Conservation (phyloP, 2,797 vertebrate genomes). For the Dryobates pubescens region DNA sequence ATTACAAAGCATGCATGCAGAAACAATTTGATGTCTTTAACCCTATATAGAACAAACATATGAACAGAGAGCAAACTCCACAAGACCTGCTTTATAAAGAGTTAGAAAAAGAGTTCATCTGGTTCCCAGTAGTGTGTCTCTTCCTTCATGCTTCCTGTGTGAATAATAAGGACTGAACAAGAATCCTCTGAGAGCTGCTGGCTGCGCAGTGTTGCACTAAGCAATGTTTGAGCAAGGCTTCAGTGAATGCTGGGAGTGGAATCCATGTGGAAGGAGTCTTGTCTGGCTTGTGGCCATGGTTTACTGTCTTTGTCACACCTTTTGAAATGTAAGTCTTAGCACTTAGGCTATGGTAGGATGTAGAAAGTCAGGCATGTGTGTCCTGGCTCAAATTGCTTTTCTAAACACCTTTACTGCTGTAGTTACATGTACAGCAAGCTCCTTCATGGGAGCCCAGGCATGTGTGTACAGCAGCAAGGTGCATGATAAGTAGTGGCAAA, state of each 20-base stretch:
- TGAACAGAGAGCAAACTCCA: not conserved
- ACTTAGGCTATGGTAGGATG: not conserved
- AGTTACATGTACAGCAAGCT: not conserved
- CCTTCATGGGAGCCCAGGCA: not conserved
- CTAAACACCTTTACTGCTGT: not conserved
- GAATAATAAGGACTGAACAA: not conserved
- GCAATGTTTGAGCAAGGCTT: not conserved
- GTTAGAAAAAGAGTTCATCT: not conserved
- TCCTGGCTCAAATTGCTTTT: conserved; percentile 20
- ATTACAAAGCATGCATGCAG: conserved; percentile 2
- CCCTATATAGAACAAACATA: not conserved
- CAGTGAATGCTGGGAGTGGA: not conserved
- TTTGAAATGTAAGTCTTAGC: conserved; percentile 3
- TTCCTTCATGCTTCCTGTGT: not conserved
- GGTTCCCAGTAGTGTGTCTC: not conserved
- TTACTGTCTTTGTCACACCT: conserved; percentile 27
- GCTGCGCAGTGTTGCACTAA: rapidly evolving
- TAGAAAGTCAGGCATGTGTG: not conserved
- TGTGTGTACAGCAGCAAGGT: not conserved
- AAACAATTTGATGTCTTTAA: conserved; percentile 41
- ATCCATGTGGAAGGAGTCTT: not conserved
- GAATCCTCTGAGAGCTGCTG: not conserved
- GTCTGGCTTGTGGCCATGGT: not conserved
- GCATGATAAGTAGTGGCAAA: conserved; percentile 9
- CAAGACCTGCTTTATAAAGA: not conserved